Conservation (phyloP, 2,888 invertebrate species). For the Thyatira batis region DNA sequence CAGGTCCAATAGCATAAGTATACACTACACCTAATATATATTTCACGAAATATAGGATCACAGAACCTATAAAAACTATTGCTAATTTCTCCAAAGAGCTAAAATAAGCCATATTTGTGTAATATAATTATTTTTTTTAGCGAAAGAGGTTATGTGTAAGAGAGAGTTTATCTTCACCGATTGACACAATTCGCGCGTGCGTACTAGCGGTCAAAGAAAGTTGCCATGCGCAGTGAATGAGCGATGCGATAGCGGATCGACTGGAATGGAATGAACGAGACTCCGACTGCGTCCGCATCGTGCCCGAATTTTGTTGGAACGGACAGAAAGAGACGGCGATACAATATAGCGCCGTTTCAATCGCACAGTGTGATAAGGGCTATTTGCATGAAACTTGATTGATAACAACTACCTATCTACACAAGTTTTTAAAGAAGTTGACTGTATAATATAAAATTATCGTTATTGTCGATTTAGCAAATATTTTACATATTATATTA, state of each 20-base stretch:
- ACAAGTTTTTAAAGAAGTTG: too few relatives aligned
- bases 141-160: slow-evolving; percentile 51
- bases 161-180: slow-evolving; percentile 48
- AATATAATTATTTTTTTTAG: slow-evolving; percentile 19
- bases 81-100: slow-evolving; percentile 72
- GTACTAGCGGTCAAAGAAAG: slow-evolving; percentile 72
- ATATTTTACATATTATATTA: too few relatives aligned
- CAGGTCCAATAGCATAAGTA: slow-evolving; percentile 77
- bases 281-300: slow-evolving; percentile 32
- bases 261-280: slow-evolving; percentile 27
- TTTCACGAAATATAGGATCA: slow-evolving; percentile 54
- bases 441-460: too few relatives aligned
- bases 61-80: slow-evolving; percentile 59
- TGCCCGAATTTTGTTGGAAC: slow-evolving; percentile 21
- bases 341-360: slow-evolving; percentile 22
- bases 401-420: too few relatives aligned
- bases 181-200: slow-evolving; percentile 73
- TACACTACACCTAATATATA: slow-evolving; percentile 49
- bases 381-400: not conserved
- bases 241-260: slow-evolving; percentile 21
- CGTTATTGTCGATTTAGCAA: too few relatives aligned
- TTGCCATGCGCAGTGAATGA: slow-evolving; percentile 58
- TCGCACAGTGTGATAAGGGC: slow-evolving; percentile 26
- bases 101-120: slow-evolving; percentile 45
- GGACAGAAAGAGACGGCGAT: slow-evolving; percentile 25